Evolutionary conservation across 2,888 invertebrate genomes (phyloP).

Genomic region (Fragum fragum): DNA sequence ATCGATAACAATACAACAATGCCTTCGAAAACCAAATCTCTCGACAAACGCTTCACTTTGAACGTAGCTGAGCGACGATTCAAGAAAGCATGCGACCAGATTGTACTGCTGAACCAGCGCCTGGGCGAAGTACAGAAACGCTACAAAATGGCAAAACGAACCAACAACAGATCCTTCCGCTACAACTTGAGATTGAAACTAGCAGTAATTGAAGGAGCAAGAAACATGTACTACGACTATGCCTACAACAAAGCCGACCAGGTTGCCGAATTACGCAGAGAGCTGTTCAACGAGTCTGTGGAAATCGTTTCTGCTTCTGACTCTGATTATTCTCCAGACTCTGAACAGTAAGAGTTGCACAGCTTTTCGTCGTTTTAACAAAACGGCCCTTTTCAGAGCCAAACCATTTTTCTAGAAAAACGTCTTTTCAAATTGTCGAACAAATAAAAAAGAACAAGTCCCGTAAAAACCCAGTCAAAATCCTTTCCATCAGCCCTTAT

Average conservation of each 20-base stretch:
- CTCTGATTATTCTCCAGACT: conserved; percentile 40
- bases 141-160: conserved; percentile 73
- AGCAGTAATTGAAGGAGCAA: conserved; percentile 69
- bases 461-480: too few relatives aligned
- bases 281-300: conserved; percentile 62
- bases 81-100: conserved; percentile 76
- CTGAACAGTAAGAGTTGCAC: background rate
- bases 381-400: conserved; percentile 63
- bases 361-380: conserved; percentile 21
- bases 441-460: background rate
- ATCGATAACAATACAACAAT: conserved; percentile 3
- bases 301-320: conserved; percentile 52
- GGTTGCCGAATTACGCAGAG: conserved; percentile 67
- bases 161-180: conserved; percentile 73
- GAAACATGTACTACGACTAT: conserved; percentile 17
- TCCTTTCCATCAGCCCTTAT: too few relatives aligned
- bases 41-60: conserved; percentile 43
- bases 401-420: conserved; percentile 5
- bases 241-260: conserved; percentile 72
- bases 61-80: conserved; percentile 66
- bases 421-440: conserved; percentile 10
- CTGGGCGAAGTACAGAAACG: conserved; percentile 72
- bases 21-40: conserved; percentile 42
- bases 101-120: conserved; percentile 73
- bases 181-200: conserved; percentile 76